Base-by-base conservation (phyloP, 92 coral and sea anemone genomes). In the Nematostella vectensis region DNA sequence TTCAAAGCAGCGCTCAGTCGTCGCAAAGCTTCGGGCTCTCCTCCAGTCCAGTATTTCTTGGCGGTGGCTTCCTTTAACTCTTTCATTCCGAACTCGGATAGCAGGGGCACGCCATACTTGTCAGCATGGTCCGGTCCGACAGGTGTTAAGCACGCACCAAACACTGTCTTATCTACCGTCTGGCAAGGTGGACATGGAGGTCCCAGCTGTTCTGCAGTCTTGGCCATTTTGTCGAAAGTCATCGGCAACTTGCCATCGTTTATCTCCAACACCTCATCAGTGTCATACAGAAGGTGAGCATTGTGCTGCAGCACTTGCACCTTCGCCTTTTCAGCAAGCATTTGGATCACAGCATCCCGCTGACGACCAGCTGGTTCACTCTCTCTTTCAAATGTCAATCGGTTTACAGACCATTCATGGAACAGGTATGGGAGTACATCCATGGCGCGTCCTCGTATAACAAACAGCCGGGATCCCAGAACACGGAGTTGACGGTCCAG, bases 321-420 rank as follows among this genome's bases (percentile, higher is more conserved):
- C 0, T 66, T 83, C 12, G 52, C 50, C 59, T 61, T 64, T 60
- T 68, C 66, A 9, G 94, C 94, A 58, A 85, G 28, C 11, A 62
- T 47, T 17, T 63, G 42, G 36, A 85, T 68, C 33, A 66, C 63
- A 31, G 76, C 72, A 62, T 80, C 94, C 38, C 78, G 61, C 57
- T 80, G 86, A 25, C 71, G 58, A 4, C 83, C 88, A 55, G 61
- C 77, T 52, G 94, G 94, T 55, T 86, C 96, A 26, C 63, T 62
- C 51, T 86, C 96, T 25, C 50, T 63, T 59, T 86, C 96, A 71
- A 81, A 76, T 17, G 85, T 76, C 44, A 86, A 52, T 25, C 76
- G 68, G 6, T 78, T 71, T 22, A 78, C 61, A 29, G 68, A 66
- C 91, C 91, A 83, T 29, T 78, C 68, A 12, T 33, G 54, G 29